These are phyloP conservation scores for Dipodomys spectabilis DNA, from an alignment of 2,113 vertebrate genomes.

Conservation along the genomic window DNA sequence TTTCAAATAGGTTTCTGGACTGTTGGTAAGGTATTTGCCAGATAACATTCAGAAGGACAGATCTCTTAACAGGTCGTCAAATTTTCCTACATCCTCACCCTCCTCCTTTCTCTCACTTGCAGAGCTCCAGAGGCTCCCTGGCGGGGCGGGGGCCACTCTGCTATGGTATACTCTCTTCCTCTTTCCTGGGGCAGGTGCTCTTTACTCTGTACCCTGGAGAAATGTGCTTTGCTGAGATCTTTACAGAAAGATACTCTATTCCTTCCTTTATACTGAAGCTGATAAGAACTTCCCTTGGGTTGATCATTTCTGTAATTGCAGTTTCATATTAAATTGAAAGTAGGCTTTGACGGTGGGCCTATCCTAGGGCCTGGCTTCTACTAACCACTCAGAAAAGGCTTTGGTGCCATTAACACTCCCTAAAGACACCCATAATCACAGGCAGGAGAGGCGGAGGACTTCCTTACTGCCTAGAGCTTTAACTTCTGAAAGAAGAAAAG, in stretches of 20 bases:
- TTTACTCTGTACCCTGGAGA: background rate
- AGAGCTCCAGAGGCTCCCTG: background rate
- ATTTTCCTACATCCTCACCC: background rate
- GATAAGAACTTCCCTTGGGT: background rate
- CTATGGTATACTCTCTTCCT: too few relatives aligned
- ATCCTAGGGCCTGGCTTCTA: background rate
- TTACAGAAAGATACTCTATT: background rate
- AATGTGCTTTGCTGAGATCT: background rate
- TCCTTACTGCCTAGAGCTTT: background rate
- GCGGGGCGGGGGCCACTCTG: rapidly evolving
- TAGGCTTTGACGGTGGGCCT: background rate
- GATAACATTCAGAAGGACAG: background rate
- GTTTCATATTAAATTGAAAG: background rate
- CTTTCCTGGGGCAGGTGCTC: background rate
- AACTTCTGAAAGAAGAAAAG: background rate
- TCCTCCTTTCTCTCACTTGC: background rate
- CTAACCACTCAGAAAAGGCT: background rate
- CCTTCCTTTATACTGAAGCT: background rate
- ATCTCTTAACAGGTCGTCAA: background rate
- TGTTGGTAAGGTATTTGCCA: background rate
- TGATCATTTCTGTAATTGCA: background rate
- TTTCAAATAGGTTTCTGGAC: constrained; percentile 32
- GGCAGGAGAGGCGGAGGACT: rapidly evolving
- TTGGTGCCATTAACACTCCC: background rate
- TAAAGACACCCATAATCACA: too few relatives aligned